A percentile compares a stretch with the other conserved stretches of the same genome.
phyloP scores from a whole-genome alignment of 2,888 invertebrate genomes.

The Sminthurinus aureus region DNA sequence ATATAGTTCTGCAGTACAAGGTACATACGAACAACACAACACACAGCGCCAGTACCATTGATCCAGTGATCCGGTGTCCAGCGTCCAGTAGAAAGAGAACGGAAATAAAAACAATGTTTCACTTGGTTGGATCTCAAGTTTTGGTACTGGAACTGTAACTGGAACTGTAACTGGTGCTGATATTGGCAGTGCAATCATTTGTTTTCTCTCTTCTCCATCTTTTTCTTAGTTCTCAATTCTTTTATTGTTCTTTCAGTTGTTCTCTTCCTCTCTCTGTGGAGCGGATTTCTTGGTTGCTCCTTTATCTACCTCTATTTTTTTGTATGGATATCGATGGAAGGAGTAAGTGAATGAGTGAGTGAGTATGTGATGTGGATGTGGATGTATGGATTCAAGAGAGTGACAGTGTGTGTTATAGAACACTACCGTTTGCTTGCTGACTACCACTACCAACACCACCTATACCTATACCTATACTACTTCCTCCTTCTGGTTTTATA shows the following conservation, averaged over 20 bases:
- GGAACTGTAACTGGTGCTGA: not conserved
- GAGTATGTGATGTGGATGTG: not conserved
- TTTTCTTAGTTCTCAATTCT: not conserved
- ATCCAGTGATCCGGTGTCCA: not conserved
- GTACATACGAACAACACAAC: too few relatives aligned
- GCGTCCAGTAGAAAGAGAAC: not conserved
- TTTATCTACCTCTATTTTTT: too few relatives aligned
- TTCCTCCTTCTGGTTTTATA: not conserved
- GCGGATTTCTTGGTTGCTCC: not conserved
- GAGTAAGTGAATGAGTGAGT: too few relatives aligned
- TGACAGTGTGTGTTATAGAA: not conserved
- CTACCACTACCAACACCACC: not conserved
- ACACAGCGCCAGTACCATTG: too few relatives aligned
- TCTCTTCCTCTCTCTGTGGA: not conserved
- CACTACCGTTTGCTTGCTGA: slow-evolving; percentile 7
- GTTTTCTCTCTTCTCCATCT: not conserved
- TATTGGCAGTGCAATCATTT: not conserved
- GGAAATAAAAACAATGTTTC: not conserved
- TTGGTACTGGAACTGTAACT: too few relatives aligned
- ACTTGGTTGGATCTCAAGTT: slow-evolving; percentile 4
- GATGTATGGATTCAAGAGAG: not conserved
- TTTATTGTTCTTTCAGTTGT: not conserved
- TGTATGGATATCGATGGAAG: too few relatives aligned
- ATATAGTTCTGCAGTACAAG: too few relatives aligned
- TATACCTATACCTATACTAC: too few relatives aligned